Evolutionary conservation across 2,113 vertebrate genomes (phyloP).

Genomic region (Motacilla tschutschensis): DNA sequence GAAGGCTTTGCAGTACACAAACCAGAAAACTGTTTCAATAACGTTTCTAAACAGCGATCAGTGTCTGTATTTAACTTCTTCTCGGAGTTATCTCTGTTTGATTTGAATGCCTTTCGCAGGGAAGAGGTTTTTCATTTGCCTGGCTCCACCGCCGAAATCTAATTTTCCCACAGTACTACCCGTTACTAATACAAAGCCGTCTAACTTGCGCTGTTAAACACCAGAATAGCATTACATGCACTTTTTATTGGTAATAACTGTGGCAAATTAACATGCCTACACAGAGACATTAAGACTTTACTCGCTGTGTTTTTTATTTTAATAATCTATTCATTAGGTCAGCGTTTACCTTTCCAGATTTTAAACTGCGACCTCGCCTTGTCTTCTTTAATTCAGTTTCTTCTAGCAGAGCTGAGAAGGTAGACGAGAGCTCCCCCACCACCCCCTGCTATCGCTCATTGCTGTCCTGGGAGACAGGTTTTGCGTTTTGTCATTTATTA

Average conservation of each 20-base stretch:
- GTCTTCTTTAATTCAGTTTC: constrained; percentile 2
- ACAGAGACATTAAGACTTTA: constrained; percentile 29
- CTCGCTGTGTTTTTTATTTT: constrained; percentile 14
- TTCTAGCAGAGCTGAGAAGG: not conserved
- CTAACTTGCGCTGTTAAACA: constrained; percentile 58
- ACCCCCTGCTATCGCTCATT: not conserved
- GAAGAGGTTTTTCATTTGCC: constrained; percentile 8
- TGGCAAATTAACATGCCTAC: constrained; percentile 65
- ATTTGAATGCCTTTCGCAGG: not conserved
- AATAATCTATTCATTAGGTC: constrained; percentile 28
- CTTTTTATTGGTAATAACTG: constrained; percentile 67
- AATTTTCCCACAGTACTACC: constrained; percentile 40
- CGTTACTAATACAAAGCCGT: constrained; percentile 59
- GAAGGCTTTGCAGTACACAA: not conserved
- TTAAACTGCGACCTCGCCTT: constrained; percentile 19
- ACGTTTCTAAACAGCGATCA: not conserved
- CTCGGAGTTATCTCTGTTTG: not conserved
- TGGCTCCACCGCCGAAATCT: constrained; percentile 25
- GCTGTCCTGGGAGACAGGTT: not conserved
- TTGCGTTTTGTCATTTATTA: not conserved
- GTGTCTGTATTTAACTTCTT: not conserved
- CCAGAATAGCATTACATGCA: constrained; percentile 33
- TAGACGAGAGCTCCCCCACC: not conserved
- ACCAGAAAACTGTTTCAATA: constrained; percentile 4
- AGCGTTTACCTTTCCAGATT: constrained; percentile 4